Evolutionary conservation across 2,113 vertebrate genomes (phyloP).

Genomic region (Ascaphus truei): DNA sequence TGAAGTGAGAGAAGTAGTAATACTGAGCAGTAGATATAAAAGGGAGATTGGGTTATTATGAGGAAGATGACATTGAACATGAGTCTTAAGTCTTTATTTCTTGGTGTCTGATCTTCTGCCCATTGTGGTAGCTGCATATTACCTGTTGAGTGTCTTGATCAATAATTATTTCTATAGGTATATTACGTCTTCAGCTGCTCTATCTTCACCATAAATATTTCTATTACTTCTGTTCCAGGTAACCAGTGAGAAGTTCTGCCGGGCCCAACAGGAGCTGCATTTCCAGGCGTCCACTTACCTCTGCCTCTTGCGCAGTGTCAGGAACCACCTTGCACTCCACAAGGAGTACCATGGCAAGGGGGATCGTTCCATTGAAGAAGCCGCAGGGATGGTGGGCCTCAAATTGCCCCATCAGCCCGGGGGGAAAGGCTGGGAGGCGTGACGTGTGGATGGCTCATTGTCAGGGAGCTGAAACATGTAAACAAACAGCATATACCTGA

Average conservation of each 20-base stretch:
- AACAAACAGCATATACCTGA: no score
- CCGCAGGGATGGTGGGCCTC: slow-evolving; percentile 81
- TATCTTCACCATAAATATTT: background rate
- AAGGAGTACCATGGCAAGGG: slow-evolving; percentile 78
- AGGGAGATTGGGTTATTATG: no score
- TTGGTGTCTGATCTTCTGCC: no score
- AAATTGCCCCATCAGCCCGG: slow-evolving; percentile 84
- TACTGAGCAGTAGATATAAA: no score
- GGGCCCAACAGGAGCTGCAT: slow-evolving; percentile 81
- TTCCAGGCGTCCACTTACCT: slow-evolving; percentile 83
- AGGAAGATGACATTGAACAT: no score
- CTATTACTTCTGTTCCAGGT: slow-evolving; percentile 53
- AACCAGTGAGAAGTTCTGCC: slow-evolving; percentile 83
- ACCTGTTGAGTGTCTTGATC: no score
- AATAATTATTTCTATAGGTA: no score
- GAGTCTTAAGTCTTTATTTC: no score
- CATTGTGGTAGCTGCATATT: no score
- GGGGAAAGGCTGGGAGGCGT: slow-evolving; percentile 84
- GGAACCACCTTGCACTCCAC: slow-evolving; percentile 74
- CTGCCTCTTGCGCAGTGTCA: slow-evolving; percentile 77
- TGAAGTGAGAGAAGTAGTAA: no score
- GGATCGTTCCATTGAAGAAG: slow-evolving; percentile 67
- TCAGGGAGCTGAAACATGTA: no score
- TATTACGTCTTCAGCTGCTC: background rate
- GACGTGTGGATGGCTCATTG: slow-evolving; percentile 43